Evolutionary conservation across 2,888 invertebrate genomes (phyloP).

Genomic region (Mythimna albipuncta): DNA sequence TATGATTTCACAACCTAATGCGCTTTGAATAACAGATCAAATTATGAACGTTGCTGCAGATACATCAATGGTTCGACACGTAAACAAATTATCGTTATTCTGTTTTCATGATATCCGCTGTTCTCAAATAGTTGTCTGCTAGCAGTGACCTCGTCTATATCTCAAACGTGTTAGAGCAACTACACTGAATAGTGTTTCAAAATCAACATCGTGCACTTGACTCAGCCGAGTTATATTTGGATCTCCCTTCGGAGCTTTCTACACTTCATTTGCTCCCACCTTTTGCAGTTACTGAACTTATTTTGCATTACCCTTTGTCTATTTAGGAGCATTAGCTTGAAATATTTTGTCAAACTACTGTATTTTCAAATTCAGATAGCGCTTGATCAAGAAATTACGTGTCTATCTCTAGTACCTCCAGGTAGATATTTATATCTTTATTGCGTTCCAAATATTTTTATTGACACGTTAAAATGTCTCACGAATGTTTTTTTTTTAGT

Average conservation of each 20-base stretch:
- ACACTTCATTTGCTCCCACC: conserved; percentile 63
- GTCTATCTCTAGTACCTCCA: conserved; percentile 28
- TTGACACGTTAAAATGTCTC: conserved; percentile 53
- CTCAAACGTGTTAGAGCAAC: conserved; percentile 53
- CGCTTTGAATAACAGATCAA: conserved; percentile 29
- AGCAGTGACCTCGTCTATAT: conserved; percentile 60
- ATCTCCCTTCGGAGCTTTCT: conserved; percentile 67
- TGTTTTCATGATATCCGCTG: conserved; percentile 59
- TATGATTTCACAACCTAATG: conserved; percentile 41
- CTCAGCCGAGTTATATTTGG: conserved; percentile 72
- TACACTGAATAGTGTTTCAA: conserved; percentile 60
- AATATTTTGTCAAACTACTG: background rate
- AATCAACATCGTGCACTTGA: conserved; percentile 72
- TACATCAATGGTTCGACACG: conserved; percentile 50
- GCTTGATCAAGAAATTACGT: conserved; percentile 32
- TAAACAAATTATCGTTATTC: conserved; percentile 53
- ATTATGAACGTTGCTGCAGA: conserved; percentile 31
- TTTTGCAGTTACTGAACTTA: conserved; percentile 49
- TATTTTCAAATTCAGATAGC: background rate
- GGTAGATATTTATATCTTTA: conserved; percentile 56
- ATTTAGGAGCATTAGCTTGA: background rate
- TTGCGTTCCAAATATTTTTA: conserved; percentile 61
- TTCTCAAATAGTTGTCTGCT: conserved; percentile 59
- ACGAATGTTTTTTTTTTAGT: conserved; percentile 35
- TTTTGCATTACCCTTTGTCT: conserved; percentile 28